Evolutionary conservation across 2,888 invertebrate genomes (phyloP).

Genomic region (Catocala fraxini): DNA sequence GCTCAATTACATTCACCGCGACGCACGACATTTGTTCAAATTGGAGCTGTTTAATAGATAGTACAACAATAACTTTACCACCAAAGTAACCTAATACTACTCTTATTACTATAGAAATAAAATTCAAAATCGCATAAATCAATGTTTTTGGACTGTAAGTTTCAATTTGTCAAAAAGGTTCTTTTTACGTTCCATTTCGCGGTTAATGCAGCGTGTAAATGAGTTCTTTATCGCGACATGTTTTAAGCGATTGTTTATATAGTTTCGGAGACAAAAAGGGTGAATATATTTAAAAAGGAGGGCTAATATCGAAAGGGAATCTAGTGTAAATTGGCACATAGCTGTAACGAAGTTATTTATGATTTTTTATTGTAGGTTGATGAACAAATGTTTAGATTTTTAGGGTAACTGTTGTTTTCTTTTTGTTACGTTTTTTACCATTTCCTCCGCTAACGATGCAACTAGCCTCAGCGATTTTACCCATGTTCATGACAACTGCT

Average conservation of each 20-base stretch:
- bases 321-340: conserved; percentile 36
- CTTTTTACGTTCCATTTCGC: conserved; percentile 81
- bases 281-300: conserved; percentile 77
- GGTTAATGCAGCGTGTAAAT: conserved; percentile 85
- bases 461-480: no score
- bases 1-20: conserved; percentile 76
- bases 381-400: neutral
- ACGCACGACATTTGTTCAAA: conserved; percentile 84
- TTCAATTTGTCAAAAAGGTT: conserved; percentile 58
- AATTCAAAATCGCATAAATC: conserved; percentile 44
- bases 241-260: conserved; percentile 79
- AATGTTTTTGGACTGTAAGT: conserved; percentile 26
- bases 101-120: conserved; percentile 24
- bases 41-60: conserved; percentile 71
- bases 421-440: no score
- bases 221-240: conserved; percentile 83
- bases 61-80: conserved; percentile 32
- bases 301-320: conserved; percentile 38
- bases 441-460: no score
- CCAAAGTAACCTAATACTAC: conserved; percentile 1
- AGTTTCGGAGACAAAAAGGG: conserved; percentile 71
- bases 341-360: conserved; percentile 29
- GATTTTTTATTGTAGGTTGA: conserved; percentile 12
- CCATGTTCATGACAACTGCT: no score
- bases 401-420: no score